These are phyloP conservation scores for Clarias platycephalus DNA, from an alignment of 2,797 vertebrate genomes.

Conservation along the genomic window DNA sequence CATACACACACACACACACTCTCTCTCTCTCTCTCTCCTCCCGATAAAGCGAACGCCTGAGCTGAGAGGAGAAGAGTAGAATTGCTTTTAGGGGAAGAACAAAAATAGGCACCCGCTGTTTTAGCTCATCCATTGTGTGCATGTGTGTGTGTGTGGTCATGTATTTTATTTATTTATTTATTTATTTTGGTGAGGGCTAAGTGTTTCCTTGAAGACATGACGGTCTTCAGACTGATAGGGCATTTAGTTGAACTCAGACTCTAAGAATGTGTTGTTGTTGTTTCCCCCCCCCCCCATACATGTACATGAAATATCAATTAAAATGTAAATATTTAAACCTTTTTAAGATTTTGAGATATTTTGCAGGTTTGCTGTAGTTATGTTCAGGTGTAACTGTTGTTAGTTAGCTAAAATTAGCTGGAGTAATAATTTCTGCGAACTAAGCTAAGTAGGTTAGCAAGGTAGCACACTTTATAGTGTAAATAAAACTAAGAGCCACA, in stretches of 20 bases:
- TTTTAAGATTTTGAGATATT: no score
- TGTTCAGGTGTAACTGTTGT: background rate
- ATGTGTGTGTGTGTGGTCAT: conserved; percentile 2
- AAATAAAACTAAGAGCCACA: background rate
- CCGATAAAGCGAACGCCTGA: conserved; percentile 44
- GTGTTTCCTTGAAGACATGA: background rate
- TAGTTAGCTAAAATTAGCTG: background rate
- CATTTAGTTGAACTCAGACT: background rate
- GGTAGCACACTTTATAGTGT: background rate
- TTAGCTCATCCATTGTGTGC: conserved; percentile 29
- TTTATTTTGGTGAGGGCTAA: background rate
- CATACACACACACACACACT: no score
- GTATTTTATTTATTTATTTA: background rate
- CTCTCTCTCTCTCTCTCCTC: background rate
- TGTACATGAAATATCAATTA: background rate
- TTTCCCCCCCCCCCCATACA: no score
- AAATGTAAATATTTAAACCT: no score
- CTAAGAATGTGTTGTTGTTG: background rate
- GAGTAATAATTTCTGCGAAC: background rate
- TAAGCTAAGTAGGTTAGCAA: background rate
- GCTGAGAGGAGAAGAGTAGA: conserved; percentile 42
- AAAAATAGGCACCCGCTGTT: conserved; percentile 42
- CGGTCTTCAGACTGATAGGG: background rate
- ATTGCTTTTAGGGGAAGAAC: conserved; percentile 53
- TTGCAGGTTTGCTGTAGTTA: no score